Evolutionary conservation across 2,888 invertebrate species (phyloP).

Genomic region (Arrhopalites spinosus): DNA sequence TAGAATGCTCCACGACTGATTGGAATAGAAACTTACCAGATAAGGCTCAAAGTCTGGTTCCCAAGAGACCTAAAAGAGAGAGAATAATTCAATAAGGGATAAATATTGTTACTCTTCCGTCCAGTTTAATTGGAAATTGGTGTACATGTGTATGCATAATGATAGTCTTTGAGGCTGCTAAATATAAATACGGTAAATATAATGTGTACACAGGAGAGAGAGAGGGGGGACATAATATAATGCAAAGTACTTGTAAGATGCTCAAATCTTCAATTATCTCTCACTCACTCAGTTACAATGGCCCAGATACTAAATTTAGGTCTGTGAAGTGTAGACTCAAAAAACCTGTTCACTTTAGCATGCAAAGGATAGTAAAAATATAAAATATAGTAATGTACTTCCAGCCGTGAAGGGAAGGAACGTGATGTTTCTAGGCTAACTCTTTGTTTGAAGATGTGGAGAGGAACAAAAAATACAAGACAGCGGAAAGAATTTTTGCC

Average conservation of each 20-base stretch:
- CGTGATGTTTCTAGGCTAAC: conserved; percentile 48
- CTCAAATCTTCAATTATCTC: conserved; percentile 24
- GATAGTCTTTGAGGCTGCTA: too few relatives aligned
- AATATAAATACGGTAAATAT: too few relatives aligned
- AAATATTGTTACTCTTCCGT: not conserved
- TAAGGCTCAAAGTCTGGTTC: conserved; percentile 91
- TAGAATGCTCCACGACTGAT: too few relatives aligned
- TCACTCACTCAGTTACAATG: conserved; percentile 31
- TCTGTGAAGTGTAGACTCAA: conserved; percentile 23
- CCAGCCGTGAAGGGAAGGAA: conserved; percentile 44
- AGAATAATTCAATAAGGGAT: not conserved
- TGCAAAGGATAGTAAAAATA: not conserved
- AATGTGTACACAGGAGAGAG: too few relatives aligned
- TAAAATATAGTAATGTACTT: conserved; percentile 25
- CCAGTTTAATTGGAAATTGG: not conserved
- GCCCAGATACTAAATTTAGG: conserved; percentile 44
- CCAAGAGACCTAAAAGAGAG: conserved; percentile 77
- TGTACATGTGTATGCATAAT: not conserved
- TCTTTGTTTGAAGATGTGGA: conserved; percentile 32
- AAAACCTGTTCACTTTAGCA: conserved; percentile 34
- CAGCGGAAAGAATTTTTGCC: conserved; percentile 37
- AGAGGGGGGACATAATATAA: too few relatives aligned
- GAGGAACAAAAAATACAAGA: conserved; percentile 32
- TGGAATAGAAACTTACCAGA: conserved; percentile 64
- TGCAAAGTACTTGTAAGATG: not conserved